A percentile compares a stretch with the other conserved stretches of the same genome.
Conservation (phyloP, 2,113 vertebrate species). For the Chamaea fasciata region DNA sequence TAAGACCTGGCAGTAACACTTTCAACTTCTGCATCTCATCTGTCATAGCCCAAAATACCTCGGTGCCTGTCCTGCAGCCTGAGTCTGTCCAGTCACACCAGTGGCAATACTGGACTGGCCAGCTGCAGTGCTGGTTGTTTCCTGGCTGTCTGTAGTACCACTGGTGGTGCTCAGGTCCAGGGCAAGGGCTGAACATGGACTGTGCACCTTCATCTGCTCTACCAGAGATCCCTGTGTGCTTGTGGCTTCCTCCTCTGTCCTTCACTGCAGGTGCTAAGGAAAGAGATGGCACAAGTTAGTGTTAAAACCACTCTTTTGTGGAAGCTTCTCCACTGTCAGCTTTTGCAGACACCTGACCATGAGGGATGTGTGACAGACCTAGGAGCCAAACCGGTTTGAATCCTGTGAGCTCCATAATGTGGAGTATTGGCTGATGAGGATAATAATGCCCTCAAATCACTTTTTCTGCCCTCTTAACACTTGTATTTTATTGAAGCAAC, state of each 20-base stretch:
- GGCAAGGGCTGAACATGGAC: rapidly evolving
- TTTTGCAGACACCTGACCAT: background rate
- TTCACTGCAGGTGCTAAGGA: background rate
- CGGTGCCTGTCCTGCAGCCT: background rate
- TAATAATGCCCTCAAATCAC: background rate
- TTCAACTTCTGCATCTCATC: background rate
- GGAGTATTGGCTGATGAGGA: background rate
- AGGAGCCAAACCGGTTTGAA: background rate
- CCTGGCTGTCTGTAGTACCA: background rate
- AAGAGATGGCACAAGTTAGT: background rate
- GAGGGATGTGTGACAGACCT: background rate
- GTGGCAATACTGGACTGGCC: background rate
- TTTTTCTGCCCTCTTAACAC: background rate
- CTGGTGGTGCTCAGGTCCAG: background rate
- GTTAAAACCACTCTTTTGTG: background rate
- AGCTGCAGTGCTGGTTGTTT: background rate
- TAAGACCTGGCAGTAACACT: background rate
- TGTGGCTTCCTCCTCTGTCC: background rate
- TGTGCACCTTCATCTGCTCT: background rate
- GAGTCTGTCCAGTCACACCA: background rate
- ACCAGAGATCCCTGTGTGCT: background rate
- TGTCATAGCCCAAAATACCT: background rate
- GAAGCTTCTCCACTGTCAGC: background rate
- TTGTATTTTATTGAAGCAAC: background rate
- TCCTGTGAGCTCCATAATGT: rapidly evolving